Percentiles rank a stretch among this genome's conserved stretches.
These are phyloP conservation scores for Trachythela sp. DNA, from an alignment of 64 coral and sea anemone genomes.

Conservation along the genomic window DNA sequence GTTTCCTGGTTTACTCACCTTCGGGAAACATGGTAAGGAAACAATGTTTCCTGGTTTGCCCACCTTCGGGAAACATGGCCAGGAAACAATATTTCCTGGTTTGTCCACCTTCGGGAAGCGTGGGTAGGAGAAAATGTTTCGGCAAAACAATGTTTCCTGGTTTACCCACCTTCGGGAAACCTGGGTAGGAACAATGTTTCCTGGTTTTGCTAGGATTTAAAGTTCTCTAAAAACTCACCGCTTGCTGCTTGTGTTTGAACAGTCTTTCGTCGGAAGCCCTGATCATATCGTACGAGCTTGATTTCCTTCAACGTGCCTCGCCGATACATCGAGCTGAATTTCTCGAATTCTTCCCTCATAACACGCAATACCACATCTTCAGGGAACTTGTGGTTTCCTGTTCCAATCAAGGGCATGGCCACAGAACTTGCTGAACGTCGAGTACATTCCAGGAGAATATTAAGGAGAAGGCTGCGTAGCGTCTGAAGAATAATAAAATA, in stretches of 20 bases:
- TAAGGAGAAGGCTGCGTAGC: neutral
- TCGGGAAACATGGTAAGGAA: too few relatives aligned
- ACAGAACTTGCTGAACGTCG: neutral
- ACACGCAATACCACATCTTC: slow-evolving; percentile 17
- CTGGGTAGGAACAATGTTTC: too few relatives aligned
- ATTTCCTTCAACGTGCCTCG: neutral
- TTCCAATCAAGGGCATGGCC: slow-evolving; percentile 14
- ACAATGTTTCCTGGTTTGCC: too few relatives aligned
- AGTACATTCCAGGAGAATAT: slow-evolving; percentile 1
- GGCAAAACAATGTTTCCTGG: too few relatives aligned
- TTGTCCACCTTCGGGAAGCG: too few relatives aligned
- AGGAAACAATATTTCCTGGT: too few relatives aligned
- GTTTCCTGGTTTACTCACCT: too few relatives aligned
- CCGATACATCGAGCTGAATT: neutral
- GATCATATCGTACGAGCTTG: neutral
- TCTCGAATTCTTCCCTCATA: neutral
- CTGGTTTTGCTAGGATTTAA: too few relatives aligned
- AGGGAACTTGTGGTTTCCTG: slow-evolving; percentile 12
- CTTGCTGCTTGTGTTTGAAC: neutral
- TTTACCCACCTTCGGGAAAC: too few relatives aligned
- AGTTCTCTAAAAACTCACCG: neutral
- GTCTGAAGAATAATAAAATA: neutral
- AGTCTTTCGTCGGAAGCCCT: neutral
- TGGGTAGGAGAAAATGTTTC: too few relatives aligned
- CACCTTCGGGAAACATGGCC: too few relatives aligned